Base-by-base conservation (phyloP, 1,140 invertebrate genomes). In the Sminthurides bifidus region DNA sequence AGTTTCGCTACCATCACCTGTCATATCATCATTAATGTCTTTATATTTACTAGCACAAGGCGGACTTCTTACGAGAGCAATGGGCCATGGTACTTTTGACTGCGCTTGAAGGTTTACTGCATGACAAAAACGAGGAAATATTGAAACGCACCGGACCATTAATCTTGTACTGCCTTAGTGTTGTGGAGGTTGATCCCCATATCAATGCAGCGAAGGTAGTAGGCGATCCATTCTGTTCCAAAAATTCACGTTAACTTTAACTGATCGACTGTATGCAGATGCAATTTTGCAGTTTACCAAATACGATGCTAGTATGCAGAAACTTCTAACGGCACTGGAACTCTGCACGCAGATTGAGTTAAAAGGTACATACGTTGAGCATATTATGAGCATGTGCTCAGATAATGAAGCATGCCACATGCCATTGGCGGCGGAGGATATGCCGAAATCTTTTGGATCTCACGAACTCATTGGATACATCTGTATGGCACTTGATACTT, bases 51-150 rank as follows among this genome's bases (percentile, higher is more conserved):
- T 62, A 69, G 68, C 49, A 64, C 69, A 69, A 68, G 64, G 67
- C 72, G 58, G 66, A 73, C 59, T 58, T 74, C 66, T 30, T 66
- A 59, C 58, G 71, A 72, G 65, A 72, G 60, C 76, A 76, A 43
- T 72, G 74, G 66, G 73, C 69, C 21, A 69, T 72, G 37, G 72
- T 78, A 3, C 69, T 79, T 30, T 76, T 71, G 64, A 67, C 74
- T 41, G 70, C 73, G 21, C 58, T 79, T 14, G 63, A 72, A 49
- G 70, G 71, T 54, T 69, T 76, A 44, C 61, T 73, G 1, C 69
- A 71, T 59, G 65, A 70, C 14, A 69, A 70, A 50, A 71, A 79
- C 60, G 66, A 66, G 3, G 53, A 54, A 52, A 66, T 76, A 17
- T 65, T 77, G 19, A 37, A 55, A n/a, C 30, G 54, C 31, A 44